Base-by-base conservation (phyloP, 2,888 invertebrate species). In the Dilophus febrilis region DNA sequence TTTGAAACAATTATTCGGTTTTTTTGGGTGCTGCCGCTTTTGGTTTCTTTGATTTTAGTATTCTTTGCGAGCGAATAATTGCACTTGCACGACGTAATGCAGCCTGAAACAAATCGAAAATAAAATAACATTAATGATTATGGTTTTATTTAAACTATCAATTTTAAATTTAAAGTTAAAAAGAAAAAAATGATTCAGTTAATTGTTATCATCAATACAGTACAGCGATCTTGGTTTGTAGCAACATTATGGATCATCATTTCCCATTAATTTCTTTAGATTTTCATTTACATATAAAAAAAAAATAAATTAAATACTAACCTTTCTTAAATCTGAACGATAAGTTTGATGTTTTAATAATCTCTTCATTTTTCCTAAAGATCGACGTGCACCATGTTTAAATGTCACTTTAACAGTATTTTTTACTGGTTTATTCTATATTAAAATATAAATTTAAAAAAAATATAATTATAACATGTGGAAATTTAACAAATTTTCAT, bases 11-110 rank as follows among this genome's bases (percentile, higher is more conserved):
- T 78, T 81, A 85, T 70, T 86, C 85, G 48, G 79, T 62, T 66
- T 86, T 85, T 64, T 85, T 83, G 38, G 76, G 4, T 34, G 18
- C 8, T 6, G 18, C 66, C n/a, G 68, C 64, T 40, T 65, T 71
- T 29, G 29, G 45, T 65, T 85, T 86, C 68, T 86, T 90, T 49
- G 72, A 72, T 52, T 81, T 78, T 49, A 81, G 71, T 42, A 86
- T 82, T 65, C 85, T 83, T 65, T 95, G 94, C 40, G 94, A 91
- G 50, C 82, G 75, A 46, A 94, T 68, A 52, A 95, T 81, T 48
- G 94, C 92, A 54, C 91, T 90, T 39, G 94, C 94, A 55, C 88
- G 79, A 45, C 92, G 79, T 41, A 94, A 70, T 39, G 92, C 91
- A 59, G 79, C 82, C 83, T 90, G 66, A 38, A 70, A 39, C 35